Evolutionary conservation across 1,140 invertebrate species (phyloP).

Genomic region (Heliconius nattereri): DNA sequence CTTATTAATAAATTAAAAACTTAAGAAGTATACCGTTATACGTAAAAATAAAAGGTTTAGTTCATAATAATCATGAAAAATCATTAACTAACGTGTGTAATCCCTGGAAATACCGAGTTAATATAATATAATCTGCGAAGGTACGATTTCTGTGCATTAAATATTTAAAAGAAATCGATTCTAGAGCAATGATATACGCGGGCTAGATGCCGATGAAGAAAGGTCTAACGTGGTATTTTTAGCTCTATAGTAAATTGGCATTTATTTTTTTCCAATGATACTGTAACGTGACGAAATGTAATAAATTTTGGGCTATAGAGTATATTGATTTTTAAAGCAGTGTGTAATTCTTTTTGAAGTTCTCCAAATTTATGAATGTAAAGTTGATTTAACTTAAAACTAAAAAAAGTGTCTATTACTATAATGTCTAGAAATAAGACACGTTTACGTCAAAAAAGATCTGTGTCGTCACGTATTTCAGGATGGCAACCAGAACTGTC

Average conservation of each 20-base stretch:
- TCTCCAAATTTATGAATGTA: not conserved
- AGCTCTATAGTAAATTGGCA: not conserved
- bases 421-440: conserved; percentile 1
- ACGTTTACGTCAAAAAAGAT: conserved; percentile 12
- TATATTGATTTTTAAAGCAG: not conserved
- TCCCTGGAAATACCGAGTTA: not conserved
- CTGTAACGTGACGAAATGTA: conserved; percentile 8
- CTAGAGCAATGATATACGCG: conserved; percentile 1
- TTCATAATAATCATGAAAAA: not conserved
- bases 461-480: conserved; percentile 31
- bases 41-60: not conserved
- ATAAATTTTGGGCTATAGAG: not conserved
- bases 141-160: conserved; percentile 26
- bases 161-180: conserved; percentile 23
- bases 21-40: not conserved
- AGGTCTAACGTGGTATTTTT: not conserved
- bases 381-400: not conserved
- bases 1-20: no score
- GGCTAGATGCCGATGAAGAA: conserved; percentile 3
- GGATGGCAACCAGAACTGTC: conserved; percentile 74
- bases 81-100: not conserved
- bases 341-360: not conserved
- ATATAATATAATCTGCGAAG: conserved; percentile 18
- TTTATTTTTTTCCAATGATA: not conserved
- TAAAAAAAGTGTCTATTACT: not conserved